Evolutionary conservation across 2,888 invertebrate species (phyloP), one percentile per base, ranked within the genome.

Genomic region (Ectobius pallidus): DNA sequence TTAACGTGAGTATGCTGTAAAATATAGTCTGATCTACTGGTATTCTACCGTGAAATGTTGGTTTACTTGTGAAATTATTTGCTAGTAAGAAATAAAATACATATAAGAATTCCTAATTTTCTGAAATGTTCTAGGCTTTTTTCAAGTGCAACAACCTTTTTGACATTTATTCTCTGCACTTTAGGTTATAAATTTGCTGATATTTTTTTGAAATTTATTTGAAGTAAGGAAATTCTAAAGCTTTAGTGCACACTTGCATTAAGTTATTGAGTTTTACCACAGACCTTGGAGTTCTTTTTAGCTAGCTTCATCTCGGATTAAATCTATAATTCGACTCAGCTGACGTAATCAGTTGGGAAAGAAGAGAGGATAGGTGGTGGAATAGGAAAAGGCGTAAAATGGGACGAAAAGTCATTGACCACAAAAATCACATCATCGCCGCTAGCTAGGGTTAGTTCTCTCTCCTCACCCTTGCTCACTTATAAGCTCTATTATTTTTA

Each of bases 241-340:
- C n/a, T n/a, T n/a, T 58, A 58, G 30, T 0, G n/a, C 32, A 58
- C 30, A 32, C 58, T 58, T 58, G 58, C 58, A 32, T 30, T n/a
- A 30, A 58, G 2, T n/a, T 25, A 9, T 25, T 30, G 14, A 2
- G 30, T 30, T 58, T 25, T 30, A n/a, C 9, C n/a, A 25, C 4
- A 58, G n/a, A 11, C 32, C 16, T 30, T 58, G 27, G 30, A 32
- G n/a, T 30, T 32, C 32, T 58, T 30, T 30, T 58, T 58, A 58
- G 55, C 55, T 27, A 65, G 65, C 44, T 65, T 65, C 65, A 65
- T 71, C 69, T 52, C 63, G 74, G 74, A 74, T 74, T 72, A 74
- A 65, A 67, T 58, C 70, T 72, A 74, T 74, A 74, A 74, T 72
- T 74, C 72, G 74, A 44, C 65, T 58, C 42, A 70, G 74, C 74